A percentile compares a stretch with the other conserved stretches of the same genome.
These are phyloP conservation scores for Paratrypauchen microcephalus DNA, from an alignment of 2,797 vertebrate genomes.

Conservation along the genomic window DNA sequence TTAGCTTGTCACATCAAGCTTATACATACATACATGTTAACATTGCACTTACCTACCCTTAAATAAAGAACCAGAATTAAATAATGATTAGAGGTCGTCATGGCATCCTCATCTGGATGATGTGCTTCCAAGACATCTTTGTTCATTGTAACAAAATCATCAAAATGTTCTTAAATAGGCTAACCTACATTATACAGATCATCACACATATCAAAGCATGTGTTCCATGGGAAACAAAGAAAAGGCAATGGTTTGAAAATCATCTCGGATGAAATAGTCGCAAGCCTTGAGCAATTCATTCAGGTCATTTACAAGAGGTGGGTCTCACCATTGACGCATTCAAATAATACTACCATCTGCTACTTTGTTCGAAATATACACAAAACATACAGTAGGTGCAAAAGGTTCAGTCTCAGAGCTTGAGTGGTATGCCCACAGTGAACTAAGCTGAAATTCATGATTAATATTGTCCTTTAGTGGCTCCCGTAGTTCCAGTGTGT, in stretches of 20 bases:
- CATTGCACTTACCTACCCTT: conserved; percentile 50
- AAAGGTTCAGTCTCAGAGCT: conserved; percentile 65
- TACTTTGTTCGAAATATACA: conserved; percentile 84
- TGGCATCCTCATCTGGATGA: conserved; percentile 41
- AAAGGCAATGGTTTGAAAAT: conserved; percentile 79
- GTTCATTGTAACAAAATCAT: conserved; percentile 39
- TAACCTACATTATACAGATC: conserved; percentile 51
- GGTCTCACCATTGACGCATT: conserved; percentile 55
- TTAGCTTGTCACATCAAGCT: conserved; percentile 62
- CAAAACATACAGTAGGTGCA: conserved; percentile 75
- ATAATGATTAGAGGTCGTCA: conserved; percentile 46
- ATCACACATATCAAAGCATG: conserved; percentile 61
- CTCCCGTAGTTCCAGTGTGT: conserved; percentile 55
- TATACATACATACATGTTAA: conserved; percentile 38
- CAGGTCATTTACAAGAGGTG: conserved; percentile 58
- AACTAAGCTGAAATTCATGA: conserved; percentile 74
- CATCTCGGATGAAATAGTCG: conserved; percentile 59
- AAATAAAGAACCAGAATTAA: conserved; percentile 59
- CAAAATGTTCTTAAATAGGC: conserved; percentile 46
- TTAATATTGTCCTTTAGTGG: conserved; percentile 68
- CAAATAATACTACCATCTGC: conserved; percentile 60
- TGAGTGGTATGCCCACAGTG: conserved; percentile 76
- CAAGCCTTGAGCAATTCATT: conserved; percentile 55
- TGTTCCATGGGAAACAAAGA: conserved; percentile 76
- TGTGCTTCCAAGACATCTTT: conserved; percentile 50